phyloP scores from a whole-genome alignment of 2,113 vertebrate species.

The Ceuthmochares aereus region DNA sequence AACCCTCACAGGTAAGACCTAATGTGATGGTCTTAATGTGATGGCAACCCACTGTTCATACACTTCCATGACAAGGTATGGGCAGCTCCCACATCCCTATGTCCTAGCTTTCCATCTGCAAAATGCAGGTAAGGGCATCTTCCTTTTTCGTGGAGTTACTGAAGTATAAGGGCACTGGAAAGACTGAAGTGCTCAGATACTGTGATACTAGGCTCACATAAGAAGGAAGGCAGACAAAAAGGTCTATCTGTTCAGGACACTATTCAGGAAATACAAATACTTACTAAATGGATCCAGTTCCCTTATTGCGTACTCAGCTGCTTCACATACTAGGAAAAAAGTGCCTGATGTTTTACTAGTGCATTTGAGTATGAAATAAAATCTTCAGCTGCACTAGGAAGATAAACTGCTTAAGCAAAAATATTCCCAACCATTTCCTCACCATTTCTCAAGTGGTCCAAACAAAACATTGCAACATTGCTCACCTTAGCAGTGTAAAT shows the following conservation, averaged over 20 bases:
- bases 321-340: neutral
- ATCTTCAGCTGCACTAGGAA: constrained; percentile 22
- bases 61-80: neutral
- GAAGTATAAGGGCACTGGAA: neutral
- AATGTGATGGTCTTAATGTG: neutral
- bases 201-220: neutral
- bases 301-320: neutral
- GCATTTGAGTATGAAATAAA: constrained; percentile 43
- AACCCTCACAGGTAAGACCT: neutral
- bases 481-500: neutral
- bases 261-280: neutral
- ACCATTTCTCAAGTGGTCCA: neutral
- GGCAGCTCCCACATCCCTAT: rapidly evolving
- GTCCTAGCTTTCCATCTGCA: neutral
- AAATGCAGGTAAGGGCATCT: neutral
- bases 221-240: neutral
- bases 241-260: neutral
- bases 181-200: neutral
- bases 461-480: neutral
- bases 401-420: constrained; percentile 51
- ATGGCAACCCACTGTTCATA: neutral
- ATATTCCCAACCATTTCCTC: neutral
- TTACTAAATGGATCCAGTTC: neutral
- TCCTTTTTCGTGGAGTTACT: neutral
- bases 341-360: neutral